These are phyloP conservation scores for Mythimna impura DNA, from an alignment of 2,888 invertebrate genomes.

Conservation along the genomic window DNA sequence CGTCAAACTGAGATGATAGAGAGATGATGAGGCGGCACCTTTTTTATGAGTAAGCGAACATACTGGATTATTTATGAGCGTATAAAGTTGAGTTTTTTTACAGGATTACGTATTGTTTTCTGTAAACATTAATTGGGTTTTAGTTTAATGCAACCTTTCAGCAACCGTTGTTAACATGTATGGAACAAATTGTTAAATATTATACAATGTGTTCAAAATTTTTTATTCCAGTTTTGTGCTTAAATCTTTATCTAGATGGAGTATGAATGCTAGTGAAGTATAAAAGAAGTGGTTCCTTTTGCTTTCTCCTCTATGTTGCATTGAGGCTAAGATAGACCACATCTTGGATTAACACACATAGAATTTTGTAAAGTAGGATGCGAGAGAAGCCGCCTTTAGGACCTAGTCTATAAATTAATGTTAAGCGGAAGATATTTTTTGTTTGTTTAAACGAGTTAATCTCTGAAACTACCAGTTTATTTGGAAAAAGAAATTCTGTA, in stretches of 20 bases:
- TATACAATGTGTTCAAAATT: background rate
- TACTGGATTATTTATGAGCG: background rate
- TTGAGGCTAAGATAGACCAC: background rate
- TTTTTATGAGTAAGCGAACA: background rate
- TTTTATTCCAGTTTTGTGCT: too few relatives aligned
- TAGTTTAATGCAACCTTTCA: too few relatives aligned
- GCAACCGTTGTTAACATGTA: too few relatives aligned
- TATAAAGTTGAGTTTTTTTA: conserved; percentile 1
- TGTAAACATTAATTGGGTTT: background rate
- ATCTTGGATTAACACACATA: background rate
- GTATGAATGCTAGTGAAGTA: background rate
- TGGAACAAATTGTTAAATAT: background rate
- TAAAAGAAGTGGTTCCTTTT: background rate
- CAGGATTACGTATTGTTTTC: background rate
- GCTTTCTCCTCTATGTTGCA: background rate
- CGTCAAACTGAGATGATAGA: conserved; percentile 37
- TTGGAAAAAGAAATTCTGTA: too few relatives aligned
- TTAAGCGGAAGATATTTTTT: too few relatives aligned
- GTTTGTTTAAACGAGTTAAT: too few relatives aligned
- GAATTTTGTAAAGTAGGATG: too few relatives aligned
- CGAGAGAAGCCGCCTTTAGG: too few relatives aligned
- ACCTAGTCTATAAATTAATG: too few relatives aligned
- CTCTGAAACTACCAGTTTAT: too few relatives aligned
- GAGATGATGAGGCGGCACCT: conserved; percentile 21
- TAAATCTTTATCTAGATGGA: background rate